phyloP scores from a whole-genome alignment of 2,113 vertebrate genomes.

The Myrmophylax atrothorax region DNA sequence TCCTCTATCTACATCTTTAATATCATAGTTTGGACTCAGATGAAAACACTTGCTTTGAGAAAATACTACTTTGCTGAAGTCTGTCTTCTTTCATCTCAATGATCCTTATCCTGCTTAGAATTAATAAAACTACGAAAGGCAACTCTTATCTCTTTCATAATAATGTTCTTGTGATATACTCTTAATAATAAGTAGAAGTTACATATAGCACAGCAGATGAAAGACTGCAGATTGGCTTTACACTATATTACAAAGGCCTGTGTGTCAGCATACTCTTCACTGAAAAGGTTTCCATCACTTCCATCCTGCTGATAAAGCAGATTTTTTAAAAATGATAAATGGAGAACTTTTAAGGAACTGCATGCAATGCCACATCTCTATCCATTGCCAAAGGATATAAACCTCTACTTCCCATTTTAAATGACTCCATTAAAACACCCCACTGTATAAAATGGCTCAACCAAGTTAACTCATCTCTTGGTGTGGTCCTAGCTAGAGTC shows the following conservation, averaged over 20 bases:
- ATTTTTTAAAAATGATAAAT: not conserved
- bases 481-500: not conserved
- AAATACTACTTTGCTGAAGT: not conserved
- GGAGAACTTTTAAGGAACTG: not conserved
- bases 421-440: not conserved
- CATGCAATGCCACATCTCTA: not conserved
- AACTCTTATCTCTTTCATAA: conserved; percentile 20
- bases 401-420: not conserved
- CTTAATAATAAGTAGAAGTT: not conserved
- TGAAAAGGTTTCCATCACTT: not conserved
- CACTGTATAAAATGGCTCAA: not conserved
- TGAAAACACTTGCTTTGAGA: not conserved
- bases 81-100: not conserved
- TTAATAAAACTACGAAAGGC: conserved; percentile 21
- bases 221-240: not conserved
- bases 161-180: conserved; percentile 2
- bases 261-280: not conserved
- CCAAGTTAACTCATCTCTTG: not conserved
- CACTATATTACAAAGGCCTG: not conserved
- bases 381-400: not conserved
- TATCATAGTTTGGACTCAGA: not conserved
- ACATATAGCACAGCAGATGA: not conserved
- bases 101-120: conserved; percentile 24
- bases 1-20: not conserved
- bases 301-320: not conserved